These are phyloP conservation scores for Hydroisotoma schaefferi DNA, from an alignment of 2,888 invertebrate genomes.

Conservation along the genomic window DNA sequence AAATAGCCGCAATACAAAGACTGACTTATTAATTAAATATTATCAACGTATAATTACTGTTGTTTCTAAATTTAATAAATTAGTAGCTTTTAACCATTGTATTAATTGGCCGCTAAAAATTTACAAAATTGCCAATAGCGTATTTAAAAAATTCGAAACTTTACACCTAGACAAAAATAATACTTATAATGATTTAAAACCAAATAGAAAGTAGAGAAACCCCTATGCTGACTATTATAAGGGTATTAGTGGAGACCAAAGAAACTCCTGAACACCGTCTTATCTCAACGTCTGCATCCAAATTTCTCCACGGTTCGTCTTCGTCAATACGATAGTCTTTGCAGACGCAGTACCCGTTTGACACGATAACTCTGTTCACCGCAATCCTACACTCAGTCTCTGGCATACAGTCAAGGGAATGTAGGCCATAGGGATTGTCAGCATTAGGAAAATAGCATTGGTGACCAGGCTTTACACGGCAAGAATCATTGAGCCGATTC, in stretches of 20 bases:
- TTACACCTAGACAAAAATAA: too few species aligned
- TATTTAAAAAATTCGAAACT: too few species aligned
- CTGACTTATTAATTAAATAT: too few species aligned
- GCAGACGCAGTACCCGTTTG: conserved; percentile 31
- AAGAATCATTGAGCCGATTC: conserved; percentile 19
- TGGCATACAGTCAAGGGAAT: conserved; percentile 14
- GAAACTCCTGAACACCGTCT: conserved; percentile 8
- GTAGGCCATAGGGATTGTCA: conserved; percentile 8
- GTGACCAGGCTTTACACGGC: conserved; percentile 30
- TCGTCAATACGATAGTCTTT: neutral
- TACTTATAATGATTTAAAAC: too few species aligned
- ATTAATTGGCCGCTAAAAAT: too few species aligned
- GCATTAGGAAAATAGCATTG: conserved; percentile 33
- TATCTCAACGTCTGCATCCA: conserved; percentile 18
- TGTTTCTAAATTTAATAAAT: too few species aligned
- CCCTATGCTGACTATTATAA: too few species aligned
- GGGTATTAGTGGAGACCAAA: neutral
- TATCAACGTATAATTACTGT: too few species aligned
- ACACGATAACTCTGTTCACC: conserved; percentile 12
- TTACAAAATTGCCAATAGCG: too few species aligned
- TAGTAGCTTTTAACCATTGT: too few species aligned
- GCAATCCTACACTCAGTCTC: conserved; percentile 18
- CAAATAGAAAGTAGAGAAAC: too few species aligned
- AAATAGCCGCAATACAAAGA: too few species aligned
- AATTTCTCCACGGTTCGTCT: conserved; percentile 1